Evolutionary conservation across 2,888 invertebrate genomes (phyloP).

Genomic region (Colletes collaris): DNA sequence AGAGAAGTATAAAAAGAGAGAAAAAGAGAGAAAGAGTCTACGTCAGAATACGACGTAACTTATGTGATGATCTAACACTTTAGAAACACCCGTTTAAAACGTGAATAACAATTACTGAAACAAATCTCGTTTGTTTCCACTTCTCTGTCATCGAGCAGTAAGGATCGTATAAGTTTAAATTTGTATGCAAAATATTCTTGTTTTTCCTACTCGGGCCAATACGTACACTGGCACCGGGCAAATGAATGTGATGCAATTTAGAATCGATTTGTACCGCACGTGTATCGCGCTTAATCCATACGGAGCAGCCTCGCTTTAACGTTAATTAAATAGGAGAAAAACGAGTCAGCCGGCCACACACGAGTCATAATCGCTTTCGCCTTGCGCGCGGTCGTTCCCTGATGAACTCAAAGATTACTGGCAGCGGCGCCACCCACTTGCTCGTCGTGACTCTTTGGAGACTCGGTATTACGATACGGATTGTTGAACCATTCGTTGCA

Average conservation of each 20-base stretch:
- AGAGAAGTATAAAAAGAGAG: too few species aligned
- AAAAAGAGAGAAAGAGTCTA: too few species aligned
- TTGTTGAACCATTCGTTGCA: background rate
- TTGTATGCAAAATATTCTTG: slow-evolving; percentile 1
- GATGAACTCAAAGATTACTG: slow-evolving; percentile 66
- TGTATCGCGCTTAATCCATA: slow-evolving; percentile 32
- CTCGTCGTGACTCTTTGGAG: slow-evolving; percentile 41
- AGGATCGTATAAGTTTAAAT: slow-evolving; percentile 9
- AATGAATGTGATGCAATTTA: slow-evolving; percentile 32
- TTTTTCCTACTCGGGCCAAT: slow-evolving; percentile 8
- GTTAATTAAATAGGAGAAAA: slow-evolving; percentile 49
- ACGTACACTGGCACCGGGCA: background rate
- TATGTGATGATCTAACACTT: too few species aligned
- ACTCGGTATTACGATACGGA: slow-evolving; percentile 9
- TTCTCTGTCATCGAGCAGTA: background rate
- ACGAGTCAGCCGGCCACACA: slow-evolving; percentile 55
- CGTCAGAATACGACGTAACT: too few species aligned
- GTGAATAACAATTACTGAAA: background rate
- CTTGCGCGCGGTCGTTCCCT: slow-evolving; percentile 41
- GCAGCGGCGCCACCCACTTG: slow-evolving; percentile 64
- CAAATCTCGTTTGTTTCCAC: background rate
- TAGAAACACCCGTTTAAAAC: too few species aligned
- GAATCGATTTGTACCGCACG: slow-evolving; percentile 31
- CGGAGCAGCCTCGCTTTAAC: slow-evolving; percentile 39
- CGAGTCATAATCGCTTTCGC: slow-evolving; percentile 52